Evolutionary conservation across 1,140 invertebrate genomes (phyloP).

Genomic region (Stratiolaelaps scimitus): DNA sequence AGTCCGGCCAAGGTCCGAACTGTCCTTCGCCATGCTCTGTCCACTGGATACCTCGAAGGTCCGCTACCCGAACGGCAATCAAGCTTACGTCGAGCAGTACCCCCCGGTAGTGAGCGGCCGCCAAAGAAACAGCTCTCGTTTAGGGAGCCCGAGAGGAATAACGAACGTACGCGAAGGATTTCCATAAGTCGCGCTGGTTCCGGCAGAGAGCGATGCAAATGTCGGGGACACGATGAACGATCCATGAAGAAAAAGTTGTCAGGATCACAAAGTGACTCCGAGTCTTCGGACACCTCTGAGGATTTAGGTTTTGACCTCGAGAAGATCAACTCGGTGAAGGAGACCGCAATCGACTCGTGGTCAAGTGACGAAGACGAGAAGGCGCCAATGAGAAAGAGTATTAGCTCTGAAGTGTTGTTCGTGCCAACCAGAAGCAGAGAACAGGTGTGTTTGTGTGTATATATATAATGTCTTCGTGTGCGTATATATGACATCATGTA

Average conservation of each 20-base stretch:
- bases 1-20: background rate
- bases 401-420: constrained; percentile 19
- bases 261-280: constrained; percentile 7
- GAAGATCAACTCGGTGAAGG: constrained; percentile 15
- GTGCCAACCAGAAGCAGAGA: constrained; percentile 1
- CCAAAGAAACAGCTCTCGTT: constrained; percentile 23
- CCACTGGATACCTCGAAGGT: constrained; percentile 7
- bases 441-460: too few relatives aligned
- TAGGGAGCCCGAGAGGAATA: constrained; percentile 10
- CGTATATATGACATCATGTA: too few relatives aligned
- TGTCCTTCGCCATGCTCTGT: constrained; percentile 9
- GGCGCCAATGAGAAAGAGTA: background rate
- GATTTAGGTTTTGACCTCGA: constrained; percentile 5
- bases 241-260: constrained; percentile 10
- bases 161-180: background rate
- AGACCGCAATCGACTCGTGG: constrained; percentile 17
- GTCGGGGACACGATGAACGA: background rate
- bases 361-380: constrained; percentile 19
- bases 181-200: background rate
- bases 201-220: background rate
- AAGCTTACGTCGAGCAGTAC: background rate
- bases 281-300: background rate
- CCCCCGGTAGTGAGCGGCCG: constrained; percentile 7
- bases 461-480: too few relatives aligned
- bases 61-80: background rate